Percentiles rank a stretch among this genome's conserved stretches.
These are phyloP conservation scores for Drosophila lacteicornis DNA, from an alignment of 1,140 invertebrate species.

Conservation along the genomic window DNA sequence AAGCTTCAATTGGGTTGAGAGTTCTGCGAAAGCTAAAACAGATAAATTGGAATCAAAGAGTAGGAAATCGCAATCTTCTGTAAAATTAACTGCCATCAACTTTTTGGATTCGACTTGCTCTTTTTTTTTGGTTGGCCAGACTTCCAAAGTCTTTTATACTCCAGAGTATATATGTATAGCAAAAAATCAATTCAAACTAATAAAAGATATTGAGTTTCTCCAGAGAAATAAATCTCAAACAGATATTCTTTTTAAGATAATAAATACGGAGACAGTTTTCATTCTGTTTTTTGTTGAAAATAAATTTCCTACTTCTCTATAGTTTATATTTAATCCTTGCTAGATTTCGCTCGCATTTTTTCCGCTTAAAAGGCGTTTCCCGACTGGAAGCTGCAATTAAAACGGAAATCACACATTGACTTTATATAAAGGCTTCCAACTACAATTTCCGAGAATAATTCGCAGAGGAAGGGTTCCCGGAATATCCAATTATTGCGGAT, in stretches of 20 bases:
- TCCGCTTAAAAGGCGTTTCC: background rate
- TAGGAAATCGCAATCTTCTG: background rate
- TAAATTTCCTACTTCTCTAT: too few species aligned
- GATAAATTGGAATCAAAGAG: background rate
- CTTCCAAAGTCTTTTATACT: background rate
- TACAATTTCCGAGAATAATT: background rate
- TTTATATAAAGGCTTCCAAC: background rate
- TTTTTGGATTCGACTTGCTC: background rate
- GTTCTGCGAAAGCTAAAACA: background rate
- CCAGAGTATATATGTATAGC: background rate
- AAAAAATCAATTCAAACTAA: background rate
- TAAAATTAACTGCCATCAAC: background rate
- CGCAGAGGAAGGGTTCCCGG: background rate
- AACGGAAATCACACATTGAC: background rate
- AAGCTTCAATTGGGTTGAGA: background rate
- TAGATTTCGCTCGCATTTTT: background rate
- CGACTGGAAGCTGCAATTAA: background rate
- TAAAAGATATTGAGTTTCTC: too few species aligned
- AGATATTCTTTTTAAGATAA: too few species aligned
- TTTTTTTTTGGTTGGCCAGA: background rate
- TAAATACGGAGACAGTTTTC: too few species aligned
- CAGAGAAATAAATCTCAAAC: too few species aligned
- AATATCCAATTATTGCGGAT: conserved; percentile 5
- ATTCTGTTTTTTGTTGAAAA: background rate
- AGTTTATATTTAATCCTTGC: background rate